Base-by-base conservation (phyloP, 1,140 invertebrate species). In the Bilobella aurantiaca region DNA sequence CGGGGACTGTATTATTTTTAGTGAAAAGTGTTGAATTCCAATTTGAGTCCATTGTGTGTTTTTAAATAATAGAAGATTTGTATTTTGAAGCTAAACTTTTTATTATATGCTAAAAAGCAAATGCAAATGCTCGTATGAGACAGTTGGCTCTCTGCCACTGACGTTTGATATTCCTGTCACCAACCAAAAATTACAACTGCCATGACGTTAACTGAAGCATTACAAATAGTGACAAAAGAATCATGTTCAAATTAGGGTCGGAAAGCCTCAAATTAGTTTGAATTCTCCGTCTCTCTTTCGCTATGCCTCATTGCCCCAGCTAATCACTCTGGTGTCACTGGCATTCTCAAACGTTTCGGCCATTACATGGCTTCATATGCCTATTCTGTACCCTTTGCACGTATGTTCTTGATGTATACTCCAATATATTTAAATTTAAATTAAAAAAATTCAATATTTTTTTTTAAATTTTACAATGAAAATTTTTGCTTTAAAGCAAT, bases 191-290 rank as follows among this genome's bases (percentile, higher is more conserved):
- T 18, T 42, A 18, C 34, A 18, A 12, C 34, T 42, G 29, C 14
- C 18, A 23, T 27, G 46, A 53, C 23, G 37, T 25, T 21, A 46
- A 62, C 37, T 62, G 59, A 62, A 57, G 42, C 65, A 62, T 66
- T 49, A 46, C 56, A 66, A 62, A 62, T 66, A 62, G 42, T 27
- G 42, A 53, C 18, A 63, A 47, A 25, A 14, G 42, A 62, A 28
- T 25, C 14, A n/a, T n/a, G n/a, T n/a, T n/a, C n/a, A n/a, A n/a
- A n/a, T n/a, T n/a, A n/a, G n/a, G 27, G 29, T 59, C 27, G 29
- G 28, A 47, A 27, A 18, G 62, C 31, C 32, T 64, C 58, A 69
- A 69, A 71, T 71, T 71, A 66, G 66, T 71, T 66, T 68, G 67
- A 63, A 61, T 65, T 70, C 67, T 62, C n/a, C n/a, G 37, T 42